A percentile compares a stretch with the other conserved stretches of the same genome.
Evolutionary conservation across 1,140 invertebrate genomes (phyloP).

Genomic region (Drosophila kanapiae): DNA sequence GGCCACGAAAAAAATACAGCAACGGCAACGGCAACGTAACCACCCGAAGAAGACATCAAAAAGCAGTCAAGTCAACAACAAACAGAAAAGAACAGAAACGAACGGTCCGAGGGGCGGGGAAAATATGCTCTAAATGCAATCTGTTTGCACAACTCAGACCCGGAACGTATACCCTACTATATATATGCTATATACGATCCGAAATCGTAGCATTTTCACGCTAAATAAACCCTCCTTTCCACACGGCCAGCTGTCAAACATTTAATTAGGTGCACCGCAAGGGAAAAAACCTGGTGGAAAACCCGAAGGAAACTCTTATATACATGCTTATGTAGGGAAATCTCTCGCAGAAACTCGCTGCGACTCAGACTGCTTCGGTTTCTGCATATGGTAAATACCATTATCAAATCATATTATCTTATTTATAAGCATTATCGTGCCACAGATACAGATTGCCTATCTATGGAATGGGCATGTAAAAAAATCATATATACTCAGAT

Average conservation of each 20-base stretch:
- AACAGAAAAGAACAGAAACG: conserved; percentile 36
- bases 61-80: conserved; percentile 69
- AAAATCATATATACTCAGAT: conserved; percentile 67
- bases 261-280: conserved; percentile 67
- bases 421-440: conserved; percentile 85
- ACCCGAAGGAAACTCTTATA: conserved; percentile 3
- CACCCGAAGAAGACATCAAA: conserved; percentile 50
- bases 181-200: conserved; percentile 10
- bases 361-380: conserved; percentile 57
- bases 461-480: conserved; percentile 82
- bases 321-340: background rate
- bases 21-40: conserved; percentile 25
- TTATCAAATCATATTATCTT: conserved; percentile 85
- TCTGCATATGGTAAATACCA: conserved; percentile 85
- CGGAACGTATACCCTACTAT: conserved; percentile 8
- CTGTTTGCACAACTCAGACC: conserved; percentile 62
- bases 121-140: conserved; percentile 75
- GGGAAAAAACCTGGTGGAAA: background rate
- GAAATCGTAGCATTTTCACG: conserved; percentile 35
- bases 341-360: background rate
- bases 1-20: conserved; percentile 20
- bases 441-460: conserved; percentile 83
- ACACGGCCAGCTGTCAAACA: conserved; percentile 57
- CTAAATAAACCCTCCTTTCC: conserved; percentile 27
- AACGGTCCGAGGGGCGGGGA: conserved; percentile 20